Base-by-base conservation (phyloP, 2,888 invertebrate genomes). In the Conistra vaccinii region DNA sequence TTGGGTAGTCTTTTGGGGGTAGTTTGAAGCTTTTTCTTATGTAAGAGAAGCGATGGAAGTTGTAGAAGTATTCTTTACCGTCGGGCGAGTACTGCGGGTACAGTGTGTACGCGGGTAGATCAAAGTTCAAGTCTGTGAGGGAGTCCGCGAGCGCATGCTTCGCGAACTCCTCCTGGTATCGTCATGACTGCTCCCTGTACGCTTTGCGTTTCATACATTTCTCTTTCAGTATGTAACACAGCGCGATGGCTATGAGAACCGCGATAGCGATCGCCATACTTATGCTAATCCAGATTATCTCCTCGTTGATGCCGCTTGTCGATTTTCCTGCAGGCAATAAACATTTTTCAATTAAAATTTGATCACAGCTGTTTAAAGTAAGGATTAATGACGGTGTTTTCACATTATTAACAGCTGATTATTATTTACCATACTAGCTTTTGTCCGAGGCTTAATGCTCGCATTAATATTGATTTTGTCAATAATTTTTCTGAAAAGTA, bases 261-360 rank as follows among this genome's bases (percentile, higher is more conserved):
- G 98, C 98, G 87, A 98, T 98, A 75, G 98, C 98, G 83, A 98
- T 97, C 53, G 98, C 98, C 98, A 98, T 98, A 71, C 98, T 98
- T 93, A 98, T 98, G 95, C 98, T 98, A 90, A 98, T 98, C 98
- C 98, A 98, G 91, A 98, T 98, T 87, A 98, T 98, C 94, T 98
- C 98, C 93, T 98, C 98, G 94, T 98, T 98, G 93, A 98, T 98
- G 76, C 98, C 98, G 89, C 98, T 98, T 90, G 98, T 98, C 45
- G 98, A 98, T 89, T 98, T 97, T 75, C 98, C 98, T 98, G 97
- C n/a, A 83, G 81, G 79, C 75, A 83, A 84, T 86, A 72, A 60
- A 70, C 60, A 62, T 53, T 39, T 29, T 60, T 69, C 20, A 67
- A 45, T 73, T 62, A 39, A 20, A 35, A 69, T 58, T 12, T 39